phyloP scores from a whole-genome alignment of 2,888 invertebrate species.

The Adelognathus sp. region DNA sequence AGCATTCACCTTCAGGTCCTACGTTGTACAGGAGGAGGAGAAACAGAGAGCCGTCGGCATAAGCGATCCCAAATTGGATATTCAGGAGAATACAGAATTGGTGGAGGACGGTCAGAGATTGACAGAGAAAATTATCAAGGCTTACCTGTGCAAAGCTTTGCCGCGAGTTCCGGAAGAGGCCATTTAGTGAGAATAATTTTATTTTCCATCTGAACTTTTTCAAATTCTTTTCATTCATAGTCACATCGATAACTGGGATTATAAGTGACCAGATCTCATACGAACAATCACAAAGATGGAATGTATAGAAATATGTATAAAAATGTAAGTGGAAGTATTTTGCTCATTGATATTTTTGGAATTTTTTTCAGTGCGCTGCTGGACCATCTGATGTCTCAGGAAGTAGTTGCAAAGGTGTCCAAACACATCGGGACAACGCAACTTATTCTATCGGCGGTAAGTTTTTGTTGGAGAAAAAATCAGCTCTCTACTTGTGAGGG shows the following conservation, averaged over 20 bases:
- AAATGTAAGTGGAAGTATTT: not conserved
- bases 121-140: slow-evolving; percentile 85
- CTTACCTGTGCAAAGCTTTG: slow-evolving; percentile 87
- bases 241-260: too few relatives aligned
- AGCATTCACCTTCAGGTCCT: slow-evolving; percentile 92
- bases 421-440: slow-evolving; percentile 91
- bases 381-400: slow-evolving; percentile 86
- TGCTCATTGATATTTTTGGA: too few relatives aligned
- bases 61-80: slow-evolving; percentile 82
- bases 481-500: too few relatives aligned
- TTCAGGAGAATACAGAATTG: slow-evolving; percentile 87
- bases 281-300: too few relatives aligned
- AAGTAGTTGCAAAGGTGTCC: slow-evolving; percentile 88
- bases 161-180: slow-evolving; percentile 91
- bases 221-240: too few relatives aligned
- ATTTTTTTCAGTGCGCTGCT: slow-evolving; percentile 83
- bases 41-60: slow-evolving; percentile 88
- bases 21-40: slow-evolving; percentile 87
- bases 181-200: slow-evolving; percentile 82
- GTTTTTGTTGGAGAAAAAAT: slow-evolving; percentile 70
- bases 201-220: not conserved
- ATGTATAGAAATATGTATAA: too few relatives aligned
- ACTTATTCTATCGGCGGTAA: slow-evolving; percentile 89
- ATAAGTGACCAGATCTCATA: too few relatives aligned
- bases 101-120: slow-evolving; percentile 87